A percentile compares a stretch with the other conserved stretches of the same genome.
Conservation (phyloP, 2,888 invertebrate species). For the Heliconius ismenius region DNA sequence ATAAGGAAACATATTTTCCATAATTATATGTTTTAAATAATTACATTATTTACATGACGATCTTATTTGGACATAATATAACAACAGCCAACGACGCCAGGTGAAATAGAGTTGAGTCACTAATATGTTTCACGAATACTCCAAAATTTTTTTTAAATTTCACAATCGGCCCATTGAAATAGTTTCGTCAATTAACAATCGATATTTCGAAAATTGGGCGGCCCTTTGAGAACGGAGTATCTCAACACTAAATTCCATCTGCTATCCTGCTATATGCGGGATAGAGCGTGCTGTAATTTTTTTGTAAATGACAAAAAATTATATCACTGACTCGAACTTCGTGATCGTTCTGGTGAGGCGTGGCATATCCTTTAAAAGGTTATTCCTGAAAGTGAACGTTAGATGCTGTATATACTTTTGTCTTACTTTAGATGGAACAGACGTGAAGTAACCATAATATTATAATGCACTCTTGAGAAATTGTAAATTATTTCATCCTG, state of each 20-base stretch:
- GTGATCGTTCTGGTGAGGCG: slow-evolving; percentile 45
- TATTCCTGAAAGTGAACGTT: slow-evolving; percentile 31
- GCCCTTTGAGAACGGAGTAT: neutral
- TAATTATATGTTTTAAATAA: neutral
- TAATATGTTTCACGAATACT: neutral
- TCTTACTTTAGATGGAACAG: slow-evolving; percentile 1
- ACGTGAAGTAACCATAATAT: slow-evolving; percentile 11
- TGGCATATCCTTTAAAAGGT: slow-evolving; percentile 37
- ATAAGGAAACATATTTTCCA: neutral
- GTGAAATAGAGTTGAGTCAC: neutral
- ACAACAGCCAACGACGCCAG: no score
- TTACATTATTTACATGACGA: neutral
- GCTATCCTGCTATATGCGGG: neutral
- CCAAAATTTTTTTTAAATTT: neutral
- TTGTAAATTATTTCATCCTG: slow-evolving; percentile 9
- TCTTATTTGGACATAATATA: neutral
- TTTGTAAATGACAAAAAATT: neutral
- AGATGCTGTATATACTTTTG: neutral
- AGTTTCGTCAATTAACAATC: no score
- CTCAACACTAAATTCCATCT: neutral
- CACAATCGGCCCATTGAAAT: neutral
- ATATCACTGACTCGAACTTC: slow-evolving; percentile 24
- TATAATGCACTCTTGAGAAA: slow-evolving; percentile 22
- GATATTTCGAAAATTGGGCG: no score
- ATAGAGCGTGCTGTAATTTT: neutral